phyloP scores from a whole-genome alignment of 2,888 invertebrate genomes.

The Tiliacea aurago region DNA sequence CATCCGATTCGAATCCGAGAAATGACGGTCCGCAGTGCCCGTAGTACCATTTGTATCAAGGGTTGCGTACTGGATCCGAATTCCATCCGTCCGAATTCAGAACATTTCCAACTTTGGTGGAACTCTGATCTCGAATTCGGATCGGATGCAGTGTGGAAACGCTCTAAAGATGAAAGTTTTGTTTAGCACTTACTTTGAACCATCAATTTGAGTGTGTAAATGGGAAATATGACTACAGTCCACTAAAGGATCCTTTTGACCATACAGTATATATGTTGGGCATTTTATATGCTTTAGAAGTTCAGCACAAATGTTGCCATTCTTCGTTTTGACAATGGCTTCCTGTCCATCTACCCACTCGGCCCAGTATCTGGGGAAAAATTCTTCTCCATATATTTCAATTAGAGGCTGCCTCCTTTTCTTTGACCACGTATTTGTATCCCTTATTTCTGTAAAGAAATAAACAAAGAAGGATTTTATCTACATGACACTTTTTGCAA shows the following conservation, averaged over 20 bases:
- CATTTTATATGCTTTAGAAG: conserved; percentile 92
- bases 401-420: conserved; percentile 94
- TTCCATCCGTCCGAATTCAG: too few relatives aligned
- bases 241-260: conserved; percentile 95
- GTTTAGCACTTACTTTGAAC: conserved; percentile 89
- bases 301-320: conserved; percentile 94
- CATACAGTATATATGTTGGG: conserved; percentile 95
- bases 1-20: too few relatives aligned
- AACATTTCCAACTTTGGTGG: too few relatives aligned
- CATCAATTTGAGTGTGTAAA: conserved; percentile 92
- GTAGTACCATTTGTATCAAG: too few relatives aligned
- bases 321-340: conserved; percentile 89
- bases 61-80: too few relatives aligned
- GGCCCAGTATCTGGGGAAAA: conserved; percentile 92
- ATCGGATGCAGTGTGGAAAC: too few relatives aligned
- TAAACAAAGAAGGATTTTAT: neutral
- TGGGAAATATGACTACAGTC: conserved; percentile 93
- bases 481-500: too few relatives aligned
- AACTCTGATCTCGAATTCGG: too few relatives aligned
- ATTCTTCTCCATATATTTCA: conserved; percentile 93
- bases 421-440: conserved; percentile 95
- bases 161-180: neutral
- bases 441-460: conserved; percentile 90
- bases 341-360: conserved; percentile 93
- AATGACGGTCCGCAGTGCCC: too few relatives aligned